Base-by-base conservation (phyloP, 1,140 invertebrate species). In the Leptinotarsa undecemlineata region DNA sequence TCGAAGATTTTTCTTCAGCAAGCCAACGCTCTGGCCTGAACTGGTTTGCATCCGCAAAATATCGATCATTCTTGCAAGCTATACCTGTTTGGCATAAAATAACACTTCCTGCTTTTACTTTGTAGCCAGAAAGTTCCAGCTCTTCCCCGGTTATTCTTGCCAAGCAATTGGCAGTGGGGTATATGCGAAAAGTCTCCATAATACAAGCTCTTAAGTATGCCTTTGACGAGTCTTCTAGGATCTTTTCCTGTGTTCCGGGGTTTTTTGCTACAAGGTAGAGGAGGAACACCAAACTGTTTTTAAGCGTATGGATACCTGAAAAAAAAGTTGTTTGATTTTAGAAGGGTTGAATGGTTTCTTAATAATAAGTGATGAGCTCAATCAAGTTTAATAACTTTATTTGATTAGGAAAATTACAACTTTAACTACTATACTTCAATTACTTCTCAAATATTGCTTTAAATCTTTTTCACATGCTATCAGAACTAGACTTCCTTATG, bases 1-100 rank as follows among this genome's bases (percentile, higher is more conserved):
- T 84, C 8, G 85, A 81, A 14, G 85, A 79, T 74, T 84, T 84
- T n/a, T 84, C 80, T 4, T 85, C 83, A 42, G 88, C 84, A 17
- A 96, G 83, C 96, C 92, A 98, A 33, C 93, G 88, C 85, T 95
- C 95, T 8, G 96, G 96, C 14, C 89, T 82, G 82, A 92, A 98
- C 73, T 92, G 86, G 48, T 88, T 84, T 4, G 95, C 92, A 64
- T 92, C 86, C 74, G 89, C 89, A 85, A 94, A 98, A 85, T 96
- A 94, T 61, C 89, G 85, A n/a, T 94, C 90, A 23, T 91, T 88
- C 69, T 91, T 86, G 79, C 94, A 95, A 1, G 95, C 92, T 17
- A 95, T 89, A 85, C 92, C 93, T 2, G 93, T 96, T 78, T 97
- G 94, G 51, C 94, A 91, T 42, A 97, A 86, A 3, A 98, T 90